These are phyloP conservation scores for Fulmarus glacialis DNA, from an alignment of 2,113 vertebrate species.

Conservation along the genomic window DNA sequence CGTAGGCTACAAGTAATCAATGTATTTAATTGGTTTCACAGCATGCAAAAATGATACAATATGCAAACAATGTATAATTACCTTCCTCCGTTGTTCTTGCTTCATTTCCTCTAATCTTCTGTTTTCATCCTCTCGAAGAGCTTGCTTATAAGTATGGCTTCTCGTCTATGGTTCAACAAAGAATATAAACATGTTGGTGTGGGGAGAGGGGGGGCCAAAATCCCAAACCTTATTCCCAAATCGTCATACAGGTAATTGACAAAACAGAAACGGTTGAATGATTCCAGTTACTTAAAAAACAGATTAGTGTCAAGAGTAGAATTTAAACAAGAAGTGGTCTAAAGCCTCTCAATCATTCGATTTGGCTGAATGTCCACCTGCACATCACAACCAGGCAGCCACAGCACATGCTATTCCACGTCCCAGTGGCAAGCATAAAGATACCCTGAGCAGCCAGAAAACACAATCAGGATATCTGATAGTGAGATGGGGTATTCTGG, in stretches of 20 bases:
- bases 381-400: background rate
- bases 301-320: background rate
- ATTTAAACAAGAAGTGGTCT: background rate
- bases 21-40: conserved; percentile 46
- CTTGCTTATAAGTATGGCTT: conserved; percentile 47
- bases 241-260: background rate
- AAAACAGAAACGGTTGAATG: background rate
- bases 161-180: conserved; percentile 59
- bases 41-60: conserved; percentile 42
- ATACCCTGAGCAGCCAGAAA: background rate
- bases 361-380: background rate
- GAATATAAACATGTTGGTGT: background rate
- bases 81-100: conserved; percentile 75
- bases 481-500: background rate
- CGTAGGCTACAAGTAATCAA: conserved; percentile 25
- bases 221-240: background rate
- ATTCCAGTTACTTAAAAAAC: background rate
- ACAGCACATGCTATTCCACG: background rate
- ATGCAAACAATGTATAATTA: conserved; percentile 60
- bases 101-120: conserved; percentile 70
- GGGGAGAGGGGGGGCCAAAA: background rate
- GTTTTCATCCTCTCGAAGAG: conserved; percentile 63
- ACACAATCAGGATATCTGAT: background rate
- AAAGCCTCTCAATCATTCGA: rapidly evolving
- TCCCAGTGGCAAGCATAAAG: background rate